Base-by-base conservation (phyloP, 2,797 vertebrate species). In the Acrossocheilus fasciatus region DNA sequence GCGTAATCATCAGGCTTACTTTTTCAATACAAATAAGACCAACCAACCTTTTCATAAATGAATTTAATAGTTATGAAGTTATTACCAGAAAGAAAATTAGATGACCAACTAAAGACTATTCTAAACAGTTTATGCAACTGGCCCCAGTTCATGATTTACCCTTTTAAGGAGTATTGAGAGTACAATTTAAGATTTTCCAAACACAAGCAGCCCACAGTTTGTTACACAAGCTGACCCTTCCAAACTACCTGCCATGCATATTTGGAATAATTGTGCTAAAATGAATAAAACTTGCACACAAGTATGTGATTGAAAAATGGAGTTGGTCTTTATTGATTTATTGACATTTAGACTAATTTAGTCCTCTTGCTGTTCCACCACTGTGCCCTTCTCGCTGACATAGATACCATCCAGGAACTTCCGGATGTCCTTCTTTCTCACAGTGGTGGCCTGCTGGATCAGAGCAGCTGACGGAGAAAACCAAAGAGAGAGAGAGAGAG, bases 371-470 rank as follows among this genome's bases (percentile, higher is more conserved):
- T 82, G 82, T 74, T 93, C 92, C 81, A 94, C 88, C 66, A 93
- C 93, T 9, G 93, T 94, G 77, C 90, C 93, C 86, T 92, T 95
- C 89, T 95, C 91, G 4, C 92, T 93, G 91, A 95, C 83, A 18
- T 95, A 95, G 87, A 95, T 94, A 43, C 93, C 93, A 30, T 95
- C 94, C 90, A 95, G 78, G 87, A 95, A 96, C 83, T 95, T 93
- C 12, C 91, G 78, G 89, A 93, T 92, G 87, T 93, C 92, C 73
- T 93, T 93, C 82, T 93, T 93, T 47, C 80, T 88, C 69, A 93
- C 92, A 20, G 91, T 91, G 77, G 91, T 94, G 75, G 93, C 90
- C 88, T 93, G 92, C 81, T 94, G 92, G 86, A 94, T 94, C 72
- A 93, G 86, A 18, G 92, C 91, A 88, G 92, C 92, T 94, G 62